Evolutionary conservation across 2,888 invertebrate genomes (phyloP), one percentile per base, ranked within the genome.

Genomic region (Tachina lurida): DNA sequence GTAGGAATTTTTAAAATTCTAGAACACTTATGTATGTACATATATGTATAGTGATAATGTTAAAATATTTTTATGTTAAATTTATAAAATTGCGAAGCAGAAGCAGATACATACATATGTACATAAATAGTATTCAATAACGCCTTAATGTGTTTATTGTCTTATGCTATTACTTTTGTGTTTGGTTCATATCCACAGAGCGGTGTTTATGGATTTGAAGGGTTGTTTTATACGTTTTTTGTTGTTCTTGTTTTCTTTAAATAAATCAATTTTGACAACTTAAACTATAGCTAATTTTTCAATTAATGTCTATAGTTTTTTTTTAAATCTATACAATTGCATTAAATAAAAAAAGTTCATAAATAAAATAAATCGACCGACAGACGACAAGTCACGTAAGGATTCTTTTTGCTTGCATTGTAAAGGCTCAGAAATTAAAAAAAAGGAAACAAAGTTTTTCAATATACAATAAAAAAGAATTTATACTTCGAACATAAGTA

Each of bases 221-320:
- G 71, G 67, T 71, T 60, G 74, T 77, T 60, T 60, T 49, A 31
- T 12, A 8, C 19, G 62, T 22, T 52, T 58, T 17, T 31, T 31
- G 5, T 31, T 31, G 5, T 31, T 31, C 7, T 31, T 31, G 31
- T 31, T 31, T 2, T 45, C 31, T 19, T 56, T 12, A 67, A 67
- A 67, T 60, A 76, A 79, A 58, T 67, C 52, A 83, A 31, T 83
- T 90, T 88, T 89, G 90, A 91, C 90, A 89, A 88, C 87, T 88
- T 83, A 87, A 91, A 90, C 90, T 90, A 88, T 87, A 88, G 89
- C 89, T 77, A 80, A 89, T 90, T 90, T 89, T 88, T 88, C 90
- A 91, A 91, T 91, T 91, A 90, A 89, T 90, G 90, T 91, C 90
- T 90, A 89, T 89, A 89, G 88, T 89, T 54, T 77, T 49, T 22